phyloP scores from a whole-genome alignment of 2,797 vertebrate species.

The Todus mexicanus region DNA sequence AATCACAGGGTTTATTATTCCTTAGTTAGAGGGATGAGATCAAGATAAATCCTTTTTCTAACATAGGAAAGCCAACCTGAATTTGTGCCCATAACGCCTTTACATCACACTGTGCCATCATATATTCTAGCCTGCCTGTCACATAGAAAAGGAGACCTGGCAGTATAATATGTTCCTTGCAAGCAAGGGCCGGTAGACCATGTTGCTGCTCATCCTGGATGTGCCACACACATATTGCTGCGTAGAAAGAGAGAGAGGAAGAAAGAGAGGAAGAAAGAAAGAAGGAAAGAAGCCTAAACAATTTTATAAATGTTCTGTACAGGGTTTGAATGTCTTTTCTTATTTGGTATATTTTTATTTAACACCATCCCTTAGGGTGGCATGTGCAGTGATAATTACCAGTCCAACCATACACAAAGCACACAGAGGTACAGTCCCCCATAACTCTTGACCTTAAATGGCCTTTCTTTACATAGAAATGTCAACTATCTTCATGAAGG shows the following conservation, averaged over 20 bases:
- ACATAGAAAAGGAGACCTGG: background rate
- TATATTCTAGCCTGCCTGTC: background rate
- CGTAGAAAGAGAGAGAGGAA: fast-evolving
- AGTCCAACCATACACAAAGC: background rate
- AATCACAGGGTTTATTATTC: background rate
- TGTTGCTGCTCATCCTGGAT: background rate
- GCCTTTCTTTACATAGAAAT: background rate
- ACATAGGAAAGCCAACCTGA: background rate
- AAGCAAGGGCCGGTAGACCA: background rate
- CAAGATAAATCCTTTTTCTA: background rate
- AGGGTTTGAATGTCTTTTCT: background rate
- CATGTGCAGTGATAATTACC: background rate
- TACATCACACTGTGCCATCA: background rate
- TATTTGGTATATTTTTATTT: background rate
- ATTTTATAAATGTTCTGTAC: background rate
- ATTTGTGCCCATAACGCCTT: background rate
- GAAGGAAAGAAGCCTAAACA: background rate
- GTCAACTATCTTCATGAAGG: background rate
- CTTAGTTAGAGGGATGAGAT: background rate
- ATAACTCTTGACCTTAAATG: background rate
- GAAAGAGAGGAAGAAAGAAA: background rate
- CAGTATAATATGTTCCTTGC: background rate
- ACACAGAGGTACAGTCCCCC: background rate
- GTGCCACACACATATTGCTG: background rate
- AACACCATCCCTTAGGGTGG: background rate